Evolutionary conservation across 92 coral and sea anemone species (phyloP), one percentile per base, ranked within the genome.

Genomic region (Zoanthus gigantus): DNA sequence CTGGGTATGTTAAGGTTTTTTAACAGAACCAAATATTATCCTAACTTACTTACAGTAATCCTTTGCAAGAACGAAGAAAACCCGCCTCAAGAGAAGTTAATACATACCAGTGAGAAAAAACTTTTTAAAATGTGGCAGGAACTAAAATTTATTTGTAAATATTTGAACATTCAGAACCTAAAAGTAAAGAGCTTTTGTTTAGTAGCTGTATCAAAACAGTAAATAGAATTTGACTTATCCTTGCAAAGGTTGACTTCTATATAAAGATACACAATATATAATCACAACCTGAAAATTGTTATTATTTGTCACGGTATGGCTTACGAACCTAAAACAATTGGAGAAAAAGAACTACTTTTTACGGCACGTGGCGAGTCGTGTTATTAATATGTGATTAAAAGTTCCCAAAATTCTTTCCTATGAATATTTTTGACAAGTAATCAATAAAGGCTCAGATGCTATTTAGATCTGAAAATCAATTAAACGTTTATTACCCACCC

Each of bases 301-400:
- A 66, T 65, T 81, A 48, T 66, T 81, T 65, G 14, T 81, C 63
- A 46, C 85, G 67, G 85, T 75, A 47, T 66, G 85, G 85, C 58
- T 45, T 69, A 29, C 45, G 45, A 58, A 46, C 12, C 10, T 45
- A 45, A 47, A 66, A 81, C 85, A 81, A 81, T 81, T 66, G 85
- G 30, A 44, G 85, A 81, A 67, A 67, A 81, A 17, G 61, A 12
- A 65, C 47, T 46, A 17, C 16, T 45, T 79, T 77, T 69, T 4
- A 52, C 75, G 85, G 85, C 85, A 81, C 85, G 85, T 81, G 85
- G 85, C 76, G 74, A 18, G 9, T 67, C 85, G 74, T 81, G 85
- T 42, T 66, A 81, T 81, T 81, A 81, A 81, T 81, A 81, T 81
- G 75, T 74, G 44, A 81, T 67, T 81, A 73, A 65, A 30, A 18